These are phyloP conservation scores for Hepsetus odoe DNA, from an alignment of 2,113 vertebrate genomes.

Conservation along the genomic window DNA sequence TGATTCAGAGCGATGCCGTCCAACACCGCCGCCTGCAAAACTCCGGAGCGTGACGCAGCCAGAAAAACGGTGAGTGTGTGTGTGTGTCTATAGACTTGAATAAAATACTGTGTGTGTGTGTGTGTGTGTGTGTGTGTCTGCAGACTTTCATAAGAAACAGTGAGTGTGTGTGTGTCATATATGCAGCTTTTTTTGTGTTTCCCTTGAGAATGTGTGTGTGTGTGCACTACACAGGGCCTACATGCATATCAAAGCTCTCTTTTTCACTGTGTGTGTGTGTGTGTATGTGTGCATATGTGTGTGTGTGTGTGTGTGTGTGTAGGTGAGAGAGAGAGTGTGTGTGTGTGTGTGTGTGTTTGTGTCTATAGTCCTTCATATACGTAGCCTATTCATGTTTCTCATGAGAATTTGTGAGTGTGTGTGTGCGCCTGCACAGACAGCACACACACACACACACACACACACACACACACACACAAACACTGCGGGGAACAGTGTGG, in stretches of 20 bases:
- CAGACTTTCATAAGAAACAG: too few species aligned
- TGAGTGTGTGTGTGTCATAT: too few species aligned
- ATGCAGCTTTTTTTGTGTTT: too few species aligned
- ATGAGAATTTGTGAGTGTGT: neutral
- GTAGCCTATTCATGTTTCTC: too few species aligned
- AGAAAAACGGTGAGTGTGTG: constrained; percentile 60
- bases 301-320: neutral
- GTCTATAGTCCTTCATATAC: too few species aligned
- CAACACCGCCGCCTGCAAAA: constrained; percentile 64
- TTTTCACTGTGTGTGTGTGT: neutral
- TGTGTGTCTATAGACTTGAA: too few species aligned
- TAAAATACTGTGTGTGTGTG: neutral
- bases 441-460: too few species aligned
- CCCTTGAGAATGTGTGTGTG: too few species aligned
- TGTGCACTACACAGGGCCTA: neutral
- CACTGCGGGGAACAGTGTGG: constrained; percentile 32
- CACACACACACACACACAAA: neutral
- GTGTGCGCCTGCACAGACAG: neutral
- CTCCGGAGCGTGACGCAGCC: constrained; percentile 59
- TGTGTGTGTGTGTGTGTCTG: neutral
- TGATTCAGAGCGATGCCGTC: constrained; percentile 70
- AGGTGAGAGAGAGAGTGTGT: neutral
- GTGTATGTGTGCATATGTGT: neutral
- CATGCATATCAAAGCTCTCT: neutral
- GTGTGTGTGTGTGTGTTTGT: neutral